Percentiles rank a stretch among this genome's conserved stretches.
Conservation (phyloP, 2,113 vertebrate species). For the Dipodomys spectabilis region DNA sequence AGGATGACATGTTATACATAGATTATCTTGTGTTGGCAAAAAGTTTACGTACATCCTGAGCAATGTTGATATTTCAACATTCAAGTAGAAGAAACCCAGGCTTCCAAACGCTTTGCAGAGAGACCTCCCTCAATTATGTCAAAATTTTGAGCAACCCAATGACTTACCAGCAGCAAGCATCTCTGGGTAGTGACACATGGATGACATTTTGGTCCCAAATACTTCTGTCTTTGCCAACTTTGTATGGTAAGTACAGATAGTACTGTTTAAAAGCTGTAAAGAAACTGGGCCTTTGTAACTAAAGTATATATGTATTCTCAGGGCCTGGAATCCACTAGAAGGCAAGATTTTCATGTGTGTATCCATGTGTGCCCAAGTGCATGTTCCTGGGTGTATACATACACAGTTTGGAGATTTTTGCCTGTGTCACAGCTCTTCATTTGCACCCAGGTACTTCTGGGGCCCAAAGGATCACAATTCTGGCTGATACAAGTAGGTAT, state of each 20-base stretch:
- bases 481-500: neutral
- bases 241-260: neutral
- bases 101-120: neutral
- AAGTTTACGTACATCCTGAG: neutral
- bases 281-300: neutral
- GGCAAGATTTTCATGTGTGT: too few species aligned
- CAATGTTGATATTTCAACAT: constrained; percentile 24
- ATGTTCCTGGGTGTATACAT: too few species aligned
- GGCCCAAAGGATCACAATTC: neutral
- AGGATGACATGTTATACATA: neutral
- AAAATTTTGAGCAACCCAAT: neutral
- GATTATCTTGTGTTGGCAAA: constrained; percentile 12
- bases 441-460: fast-evolving
- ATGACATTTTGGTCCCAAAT: neutral
- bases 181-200: neutral
- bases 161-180: neutral
- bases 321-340: too few species aligned
- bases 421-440: neutral
- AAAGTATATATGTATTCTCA: neutral
- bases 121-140: neutral
- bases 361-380: neutral
- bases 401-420: neutral
- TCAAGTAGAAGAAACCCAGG: neutral
- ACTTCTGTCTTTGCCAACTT: neutral
- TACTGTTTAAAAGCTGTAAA: neutral